phyloP scores from a whole-genome alignment of 2,888 invertebrate species.

The Synanthedon myopaeformis region DNA sequence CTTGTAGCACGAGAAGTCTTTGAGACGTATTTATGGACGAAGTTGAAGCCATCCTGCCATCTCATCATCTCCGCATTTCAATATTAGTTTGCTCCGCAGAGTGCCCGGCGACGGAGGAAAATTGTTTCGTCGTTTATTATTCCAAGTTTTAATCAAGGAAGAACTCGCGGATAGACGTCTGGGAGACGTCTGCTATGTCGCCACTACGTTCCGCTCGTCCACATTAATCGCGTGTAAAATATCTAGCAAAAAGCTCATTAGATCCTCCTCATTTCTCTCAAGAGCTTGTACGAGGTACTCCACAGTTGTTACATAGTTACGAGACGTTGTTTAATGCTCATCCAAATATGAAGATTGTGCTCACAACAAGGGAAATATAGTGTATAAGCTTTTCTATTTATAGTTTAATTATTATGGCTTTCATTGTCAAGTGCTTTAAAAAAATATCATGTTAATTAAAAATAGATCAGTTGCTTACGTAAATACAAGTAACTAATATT shows the following conservation, averaged over 20 bases:
- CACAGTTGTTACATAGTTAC: neutral
- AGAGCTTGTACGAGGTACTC: neutral
- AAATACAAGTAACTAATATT: too few relatives aligned
- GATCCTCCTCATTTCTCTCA: conserved; percentile 13
- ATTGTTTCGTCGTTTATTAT: conserved; percentile 64
- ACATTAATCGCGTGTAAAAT: conserved; percentile 48
- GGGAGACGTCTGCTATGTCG: conserved; percentile 32
- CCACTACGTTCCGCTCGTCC: conserved; percentile 21
- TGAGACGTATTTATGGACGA: neutral
- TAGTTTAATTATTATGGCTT: too few relatives aligned
- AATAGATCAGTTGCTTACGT: too few relatives aligned
- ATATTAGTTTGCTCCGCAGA: conserved; percentile 45
- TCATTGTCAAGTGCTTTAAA: too few relatives aligned
- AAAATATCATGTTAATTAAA: too few relatives aligned
- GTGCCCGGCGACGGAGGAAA: conserved; percentile 31
- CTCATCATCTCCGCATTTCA: conserved; percentile 32
- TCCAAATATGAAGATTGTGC: conserved; percentile 15
- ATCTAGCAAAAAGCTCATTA: conserved; percentile 33
- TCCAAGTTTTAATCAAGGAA: conserved; percentile 64
- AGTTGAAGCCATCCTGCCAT: conserved; percentile 2
- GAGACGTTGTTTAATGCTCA: conserved; percentile 3
- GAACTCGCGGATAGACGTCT: conserved; percentile 35
- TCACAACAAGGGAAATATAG: conserved; percentile 17
- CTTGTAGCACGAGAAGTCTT: neutral
- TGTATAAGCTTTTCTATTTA: too few relatives aligned